Percentiles rank a stretch among this genome's conserved stretches.
Evolutionary conservation across 2,888 invertebrate species (phyloP).

Genomic region (Trissonchulus latispiculum): DNA sequence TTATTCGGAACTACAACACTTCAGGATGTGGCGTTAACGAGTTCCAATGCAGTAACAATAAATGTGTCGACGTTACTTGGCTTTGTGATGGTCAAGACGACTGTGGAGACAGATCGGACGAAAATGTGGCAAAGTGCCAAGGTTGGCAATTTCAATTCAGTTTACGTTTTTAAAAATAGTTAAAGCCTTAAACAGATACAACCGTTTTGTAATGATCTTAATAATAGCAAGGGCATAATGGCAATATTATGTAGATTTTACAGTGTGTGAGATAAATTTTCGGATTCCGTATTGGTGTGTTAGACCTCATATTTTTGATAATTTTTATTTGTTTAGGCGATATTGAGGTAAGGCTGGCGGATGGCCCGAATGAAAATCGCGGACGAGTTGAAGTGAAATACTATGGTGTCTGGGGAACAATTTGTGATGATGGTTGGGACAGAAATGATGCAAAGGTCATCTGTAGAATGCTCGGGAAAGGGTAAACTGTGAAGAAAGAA

Average conservation of each 20-base stretch:
- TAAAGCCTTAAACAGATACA: too few relatives aligned
- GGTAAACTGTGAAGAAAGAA: too few relatives aligned
- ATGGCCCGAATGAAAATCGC: slow-evolving; percentile 53
- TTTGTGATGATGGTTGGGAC: slow-evolving; percentile 67
- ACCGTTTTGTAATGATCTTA: too few relatives aligned
- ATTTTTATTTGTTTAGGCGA: too few relatives aligned
- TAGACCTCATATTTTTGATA: too few relatives aligned
- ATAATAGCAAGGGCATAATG: too few relatives aligned
- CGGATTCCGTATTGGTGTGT: too few relatives aligned
- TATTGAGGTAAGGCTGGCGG: slow-evolving; percentile 53
- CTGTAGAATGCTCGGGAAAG: slow-evolving; percentile 46
- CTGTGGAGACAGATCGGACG: slow-evolving; percentile 53
- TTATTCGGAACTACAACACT: too few relatives aligned
- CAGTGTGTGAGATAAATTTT: too few relatives aligned
- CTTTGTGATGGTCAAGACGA: slow-evolving; percentile 30
- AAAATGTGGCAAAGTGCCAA: slow-evolving; percentile 41
- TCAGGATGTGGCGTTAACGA: slow-evolving; percentile 25
- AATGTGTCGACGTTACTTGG: slow-evolving; percentile 28
- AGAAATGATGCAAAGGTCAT: slow-evolving; percentile 54
- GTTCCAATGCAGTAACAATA: slow-evolving; percentile 25
- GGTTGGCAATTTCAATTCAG: too few relatives aligned
- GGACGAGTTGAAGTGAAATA: slow-evolving; percentile 62
- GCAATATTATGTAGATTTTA: too few relatives aligned
- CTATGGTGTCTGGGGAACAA: slow-evolving; percentile 62
- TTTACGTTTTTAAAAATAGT: too few relatives aligned